These are phyloP conservation scores for Xenopus laevis DNA, from an alignment of 2,113 vertebrate genomes.

Conservation along the genomic window DNA sequence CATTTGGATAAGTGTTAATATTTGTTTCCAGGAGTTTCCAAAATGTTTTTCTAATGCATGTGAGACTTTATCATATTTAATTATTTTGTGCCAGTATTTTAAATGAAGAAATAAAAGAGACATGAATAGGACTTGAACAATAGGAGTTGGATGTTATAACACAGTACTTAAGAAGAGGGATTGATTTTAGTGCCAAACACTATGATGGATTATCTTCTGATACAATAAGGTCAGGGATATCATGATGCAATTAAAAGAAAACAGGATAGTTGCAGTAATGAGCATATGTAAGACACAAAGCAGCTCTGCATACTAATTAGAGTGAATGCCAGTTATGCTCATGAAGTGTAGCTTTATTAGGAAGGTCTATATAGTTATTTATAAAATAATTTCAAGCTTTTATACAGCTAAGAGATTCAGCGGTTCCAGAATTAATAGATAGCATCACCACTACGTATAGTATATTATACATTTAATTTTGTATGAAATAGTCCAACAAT, in stretches of 20 bases:
- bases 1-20: background rate
- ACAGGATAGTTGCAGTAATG: background rate
- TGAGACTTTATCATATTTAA: background rate
- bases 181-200: conserved; percentile 4
- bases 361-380: background rate
- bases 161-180: background rate
- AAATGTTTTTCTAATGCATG: background rate
- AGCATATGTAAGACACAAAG: conserved; percentile 2
- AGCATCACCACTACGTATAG: no score
- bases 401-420: no score
- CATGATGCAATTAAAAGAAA: conserved; percentile 8
- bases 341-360: background rate
- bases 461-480: no score
- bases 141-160: background rate
- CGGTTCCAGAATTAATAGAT: no score
- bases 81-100: background rate
- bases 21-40: background rate
- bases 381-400: no score
- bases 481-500: no score
- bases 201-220: conserved; percentile 3
- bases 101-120: background rate
- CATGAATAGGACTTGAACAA: background rate
- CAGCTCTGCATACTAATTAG: background rate
- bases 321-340: background rate
- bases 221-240: conserved; percentile 11